Percentiles rank a stretch among this genome's conserved stretches.
These are phyloP conservation scores for Microtus pennsylvanicus DNA, from an alignment of 2,113 vertebrate genomes.

Conservation along the genomic window DNA sequence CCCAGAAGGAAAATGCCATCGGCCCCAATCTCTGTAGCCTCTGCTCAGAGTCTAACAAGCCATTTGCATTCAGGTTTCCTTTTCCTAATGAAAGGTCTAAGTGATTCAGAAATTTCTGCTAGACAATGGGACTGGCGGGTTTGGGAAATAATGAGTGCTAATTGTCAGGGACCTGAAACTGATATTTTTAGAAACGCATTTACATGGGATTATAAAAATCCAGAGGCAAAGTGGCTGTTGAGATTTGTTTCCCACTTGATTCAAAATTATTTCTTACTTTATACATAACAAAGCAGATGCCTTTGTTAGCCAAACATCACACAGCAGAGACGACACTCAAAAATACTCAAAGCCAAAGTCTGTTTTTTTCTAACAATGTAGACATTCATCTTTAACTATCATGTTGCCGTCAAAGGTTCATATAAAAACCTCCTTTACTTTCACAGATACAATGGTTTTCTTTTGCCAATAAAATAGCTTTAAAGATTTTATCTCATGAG, in stretches of 20 bases:
- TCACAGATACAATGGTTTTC: neutral
- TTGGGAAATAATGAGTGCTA: neutral
- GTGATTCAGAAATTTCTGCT: neutral
- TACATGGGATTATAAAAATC: constrained; percentile 28
- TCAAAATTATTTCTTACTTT: neutral
- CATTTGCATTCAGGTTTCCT: constrained; percentile 33
- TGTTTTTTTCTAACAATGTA: neutral
- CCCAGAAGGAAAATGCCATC: neutral
- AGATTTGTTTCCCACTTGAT: constrained; percentile 13
- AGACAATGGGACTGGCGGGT: neutral
- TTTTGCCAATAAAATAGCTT: neutral
- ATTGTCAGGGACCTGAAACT: neutral
- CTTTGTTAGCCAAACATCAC: neutral
- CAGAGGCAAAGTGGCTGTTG: neutral
- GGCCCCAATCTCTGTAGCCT: neutral
- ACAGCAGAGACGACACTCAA: neutral
- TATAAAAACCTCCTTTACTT: neutral
- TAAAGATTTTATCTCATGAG: neutral
- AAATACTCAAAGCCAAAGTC: neutral
- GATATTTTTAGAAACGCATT: constrained; percentile 34
- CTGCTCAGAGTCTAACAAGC: neutral
- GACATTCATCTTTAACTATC: neutral
- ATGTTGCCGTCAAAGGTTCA: neutral
- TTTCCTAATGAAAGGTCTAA: constrained; percentile 46
- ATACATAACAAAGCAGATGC: neutral